phyloP scores from a whole-genome alignment of 2,113 vertebrate species.

The Ophthalmotilapia sp. region DNA sequence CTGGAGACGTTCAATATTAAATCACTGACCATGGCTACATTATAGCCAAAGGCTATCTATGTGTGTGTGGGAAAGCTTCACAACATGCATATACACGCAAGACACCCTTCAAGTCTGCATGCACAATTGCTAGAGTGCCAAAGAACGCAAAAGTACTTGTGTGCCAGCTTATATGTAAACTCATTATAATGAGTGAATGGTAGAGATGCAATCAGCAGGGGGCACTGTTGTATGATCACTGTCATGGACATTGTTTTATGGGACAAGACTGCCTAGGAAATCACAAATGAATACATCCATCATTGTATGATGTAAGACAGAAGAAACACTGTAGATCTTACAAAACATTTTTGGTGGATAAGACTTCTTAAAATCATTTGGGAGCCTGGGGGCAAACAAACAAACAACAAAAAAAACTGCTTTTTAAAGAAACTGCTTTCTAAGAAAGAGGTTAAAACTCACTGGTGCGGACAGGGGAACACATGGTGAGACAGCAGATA shows the following conservation, averaged over 20 bases:
- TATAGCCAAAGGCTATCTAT: background rate
- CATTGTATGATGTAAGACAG: background rate
- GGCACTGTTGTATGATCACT: slow-evolving; percentile 58
- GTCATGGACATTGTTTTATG: background rate
- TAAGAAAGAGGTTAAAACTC: slow-evolving; percentile 22
- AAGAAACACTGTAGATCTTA: background rate
- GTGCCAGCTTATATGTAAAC: background rate
- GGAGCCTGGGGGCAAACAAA: background rate
- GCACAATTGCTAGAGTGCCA: background rate
- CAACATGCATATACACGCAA: background rate
- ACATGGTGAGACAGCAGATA: slow-evolving; percentile 50
- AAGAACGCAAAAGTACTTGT: background rate
- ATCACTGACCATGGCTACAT: background rate
- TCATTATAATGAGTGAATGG: background rate
- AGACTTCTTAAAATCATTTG: background rate
- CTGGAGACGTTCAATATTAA: slow-evolving; percentile 7
- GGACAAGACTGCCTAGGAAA: background rate
- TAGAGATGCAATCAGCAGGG: slow-evolving; percentile 50
- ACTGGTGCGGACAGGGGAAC: slow-evolving; percentile 26
- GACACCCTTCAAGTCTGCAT: background rate
- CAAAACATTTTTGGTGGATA: background rate
- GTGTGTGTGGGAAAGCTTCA: background rate
- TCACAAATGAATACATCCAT: background rate
- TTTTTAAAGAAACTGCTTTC: background rate
- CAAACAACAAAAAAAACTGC: background rate